These are phyloP conservation scores for Botia kubotai DNA, from an alignment of 2,797 vertebrate genomes.

Conservation along the genomic window DNA sequence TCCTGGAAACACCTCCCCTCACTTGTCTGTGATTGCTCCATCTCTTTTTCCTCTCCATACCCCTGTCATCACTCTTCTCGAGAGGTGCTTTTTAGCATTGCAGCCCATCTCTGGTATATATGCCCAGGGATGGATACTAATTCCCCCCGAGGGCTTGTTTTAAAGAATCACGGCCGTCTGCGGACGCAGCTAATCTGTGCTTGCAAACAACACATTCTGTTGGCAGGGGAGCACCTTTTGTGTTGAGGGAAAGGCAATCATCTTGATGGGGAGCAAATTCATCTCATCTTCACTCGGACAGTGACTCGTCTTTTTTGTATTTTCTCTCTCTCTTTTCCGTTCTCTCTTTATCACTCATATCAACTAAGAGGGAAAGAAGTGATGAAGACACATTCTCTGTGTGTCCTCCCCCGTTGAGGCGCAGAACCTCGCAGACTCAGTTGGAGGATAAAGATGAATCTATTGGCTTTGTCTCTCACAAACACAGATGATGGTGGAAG, in stretches of 20 bases:
- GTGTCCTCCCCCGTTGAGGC: slow-evolving; percentile 40
- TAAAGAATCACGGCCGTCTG: slow-evolving; percentile 73
- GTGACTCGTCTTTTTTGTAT: not conserved
- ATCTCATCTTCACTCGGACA: slow-evolving; percentile 38
- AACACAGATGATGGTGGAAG: slow-evolving; percentile 8
- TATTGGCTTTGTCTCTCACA: not conserved
- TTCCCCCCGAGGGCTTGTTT: slow-evolving; percentile 78
- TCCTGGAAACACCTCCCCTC: not conserved
- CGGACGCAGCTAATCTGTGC: slow-evolving; percentile 79
- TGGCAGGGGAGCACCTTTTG: slow-evolving; percentile 75
- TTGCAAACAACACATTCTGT: slow-evolving; percentile 73
- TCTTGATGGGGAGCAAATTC: slow-evolving; percentile 24
- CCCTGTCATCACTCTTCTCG: slow-evolving; percentile 73
- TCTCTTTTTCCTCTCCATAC: slow-evolving; percentile 17
- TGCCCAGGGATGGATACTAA: slow-evolving; percentile 83
- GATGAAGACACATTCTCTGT: slow-evolving; percentile 24
- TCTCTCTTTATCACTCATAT: slow-evolving; percentile 28
- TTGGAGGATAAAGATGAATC: slow-evolving; percentile 21
- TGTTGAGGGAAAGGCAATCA: slow-evolving; percentile 65
- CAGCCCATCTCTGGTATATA: slow-evolving; percentile 79
- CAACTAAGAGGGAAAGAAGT: not conserved
- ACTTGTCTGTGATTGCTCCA: slow-evolving; percentile 27
- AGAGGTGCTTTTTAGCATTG: slow-evolving; percentile 82
- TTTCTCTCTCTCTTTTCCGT: slow-evolving; percentile 1
- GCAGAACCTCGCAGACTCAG: slow-evolving; percentile 49